Evolutionary conservation across 2,888 invertebrate genomes (phyloP), one percentile per base, ranked within the genome.

Genomic region (Caenorhabditis drosophilae): DNA sequence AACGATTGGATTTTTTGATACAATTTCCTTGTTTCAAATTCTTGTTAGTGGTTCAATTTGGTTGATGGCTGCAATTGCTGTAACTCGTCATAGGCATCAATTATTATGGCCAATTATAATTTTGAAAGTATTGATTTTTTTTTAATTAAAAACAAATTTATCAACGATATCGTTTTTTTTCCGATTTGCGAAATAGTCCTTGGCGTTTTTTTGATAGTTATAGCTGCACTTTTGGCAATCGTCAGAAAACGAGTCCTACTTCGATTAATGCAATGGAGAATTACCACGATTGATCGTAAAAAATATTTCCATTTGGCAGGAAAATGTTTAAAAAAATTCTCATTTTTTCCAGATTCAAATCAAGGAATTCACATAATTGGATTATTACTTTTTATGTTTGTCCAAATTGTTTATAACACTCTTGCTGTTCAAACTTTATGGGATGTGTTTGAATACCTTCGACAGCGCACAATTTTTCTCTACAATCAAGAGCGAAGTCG

Each of bases 1-100:
- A 12, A 68, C 71, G n/a, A 64, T 72, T 31, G 67, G 68, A 26
- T 72, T 62, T 35, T 72, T 72, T 48, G 71, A 72, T 20, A 67
- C 67, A 23, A 53, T 66, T 15, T 62, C 66, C 9, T 25, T 72
- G 23, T 66, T 72, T 34, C 66, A 68, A 53, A 45, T 62, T 11
- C 23, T 72, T 4, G 58, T 66, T 16, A 58, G 41, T 51, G 71
- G 71, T 34, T 61, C 68, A 23, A 62, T 66, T 18, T 62, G 68
- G 54, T 38, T 62, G 11, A 62, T 68, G 52, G 63, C 71, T n/a
- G 35, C 47, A 11, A 20, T 72, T 31, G 68, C 68, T 9, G 25
- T 72, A 4, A 20, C 36, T 16, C 36, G 66, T 18, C 59, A 62
- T 25, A 48, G 61, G 25, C 68, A 72, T 35, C 52, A 54, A 18